These are phyloP conservation scores for Cremastinae sp. DNA, from an alignment of 2,888 invertebrate species.

Conservation along the genomic window DNA sequence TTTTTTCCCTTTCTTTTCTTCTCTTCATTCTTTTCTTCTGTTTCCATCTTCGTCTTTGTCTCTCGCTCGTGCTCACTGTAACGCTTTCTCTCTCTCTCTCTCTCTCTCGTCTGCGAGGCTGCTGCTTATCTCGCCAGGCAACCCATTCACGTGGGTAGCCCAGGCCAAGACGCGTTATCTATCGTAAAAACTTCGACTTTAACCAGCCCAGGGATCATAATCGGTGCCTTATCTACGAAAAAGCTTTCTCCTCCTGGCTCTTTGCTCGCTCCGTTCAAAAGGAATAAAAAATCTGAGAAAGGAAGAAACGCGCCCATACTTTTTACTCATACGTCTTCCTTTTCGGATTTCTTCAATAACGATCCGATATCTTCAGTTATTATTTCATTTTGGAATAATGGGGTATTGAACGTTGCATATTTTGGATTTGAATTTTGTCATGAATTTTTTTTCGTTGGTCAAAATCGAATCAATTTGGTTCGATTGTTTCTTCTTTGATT, in stretches of 20 bases:
- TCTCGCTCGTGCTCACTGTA: constrained; percentile 38
- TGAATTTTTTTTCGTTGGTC: no score
- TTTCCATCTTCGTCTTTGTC: constrained; percentile 32
- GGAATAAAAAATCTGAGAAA: no score
- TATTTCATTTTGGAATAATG: no score
- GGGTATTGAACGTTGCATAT: no score
- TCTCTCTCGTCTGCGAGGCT: constrained; percentile 42
- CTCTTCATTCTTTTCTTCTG: constrained; percentile 32
- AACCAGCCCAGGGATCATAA: constrained; percentile 78
- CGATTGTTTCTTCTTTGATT: no score
- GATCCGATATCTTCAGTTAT: no score
- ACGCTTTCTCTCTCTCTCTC: constrained; percentile 39
- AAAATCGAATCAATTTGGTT: no score
- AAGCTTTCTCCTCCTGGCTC: constrained; percentile 61
- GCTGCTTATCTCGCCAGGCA: constrained; percentile 67
- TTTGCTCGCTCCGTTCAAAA: constrained; percentile 56
- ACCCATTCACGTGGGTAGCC: constrained; percentile 68
- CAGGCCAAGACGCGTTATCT: constrained; percentile 68
- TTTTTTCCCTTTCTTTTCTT: constrained; percentile 21
- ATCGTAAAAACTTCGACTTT: constrained; percentile 78
- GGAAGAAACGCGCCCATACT: no score
- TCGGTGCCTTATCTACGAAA: constrained; percentile 68
- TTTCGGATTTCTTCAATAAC: no score
- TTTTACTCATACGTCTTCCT: no score
- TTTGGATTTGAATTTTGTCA: no score